phyloP scores from a whole-genome alignment of 2,113 vertebrate genomes.

The Lepisosteus oculatus region DNA sequence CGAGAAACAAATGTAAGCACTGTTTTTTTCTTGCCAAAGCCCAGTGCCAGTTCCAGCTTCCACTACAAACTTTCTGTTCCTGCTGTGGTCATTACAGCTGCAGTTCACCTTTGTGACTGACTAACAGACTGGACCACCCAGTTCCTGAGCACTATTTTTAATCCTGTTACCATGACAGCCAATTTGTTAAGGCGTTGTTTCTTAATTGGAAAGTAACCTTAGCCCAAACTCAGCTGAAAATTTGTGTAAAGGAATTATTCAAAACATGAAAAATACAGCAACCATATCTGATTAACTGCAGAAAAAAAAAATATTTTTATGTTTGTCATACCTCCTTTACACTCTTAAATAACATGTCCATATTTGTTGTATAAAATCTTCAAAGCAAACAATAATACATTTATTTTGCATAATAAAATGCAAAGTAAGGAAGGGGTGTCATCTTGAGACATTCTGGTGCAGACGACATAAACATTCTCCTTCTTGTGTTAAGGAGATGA shows the following conservation, averaged over 20 bases:
- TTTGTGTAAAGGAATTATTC: slow-evolving; percentile 48
- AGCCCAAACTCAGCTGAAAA: slow-evolving; percentile 13
- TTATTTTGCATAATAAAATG: too few species aligned
- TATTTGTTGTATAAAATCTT: too few species aligned
- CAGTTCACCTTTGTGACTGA: background rate
- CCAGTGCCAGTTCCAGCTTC: background rate
- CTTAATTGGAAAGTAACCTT: slow-evolving; percentile 50
- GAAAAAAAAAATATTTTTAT: too few species aligned
- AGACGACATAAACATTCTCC: too few species aligned
- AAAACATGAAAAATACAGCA: slow-evolving; percentile 43
- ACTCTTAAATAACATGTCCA: too few species aligned
- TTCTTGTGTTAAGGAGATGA: too few species aligned
- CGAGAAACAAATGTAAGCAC: too few species aligned
- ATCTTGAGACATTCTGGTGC: too few species aligned
- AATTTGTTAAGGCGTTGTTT: slow-evolving; percentile 37
- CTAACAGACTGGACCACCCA: slow-evolving; percentile 19
- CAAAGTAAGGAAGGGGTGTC: too few species aligned
- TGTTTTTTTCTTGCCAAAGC: background rate
- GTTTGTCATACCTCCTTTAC: too few species aligned
- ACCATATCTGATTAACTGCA: slow-evolving; percentile 37
- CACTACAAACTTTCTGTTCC: background rate
- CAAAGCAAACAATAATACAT: too few species aligned
- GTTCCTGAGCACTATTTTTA: slow-evolving; percentile 21
- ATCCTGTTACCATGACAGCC: slow-evolving; percentile 46
- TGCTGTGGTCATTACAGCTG: background rate